Evolutionary conservation across 2,888 invertebrate species (phyloP), one percentile per base, ranked within the genome.

Genomic region (Drosophila flavopinicola): DNA sequence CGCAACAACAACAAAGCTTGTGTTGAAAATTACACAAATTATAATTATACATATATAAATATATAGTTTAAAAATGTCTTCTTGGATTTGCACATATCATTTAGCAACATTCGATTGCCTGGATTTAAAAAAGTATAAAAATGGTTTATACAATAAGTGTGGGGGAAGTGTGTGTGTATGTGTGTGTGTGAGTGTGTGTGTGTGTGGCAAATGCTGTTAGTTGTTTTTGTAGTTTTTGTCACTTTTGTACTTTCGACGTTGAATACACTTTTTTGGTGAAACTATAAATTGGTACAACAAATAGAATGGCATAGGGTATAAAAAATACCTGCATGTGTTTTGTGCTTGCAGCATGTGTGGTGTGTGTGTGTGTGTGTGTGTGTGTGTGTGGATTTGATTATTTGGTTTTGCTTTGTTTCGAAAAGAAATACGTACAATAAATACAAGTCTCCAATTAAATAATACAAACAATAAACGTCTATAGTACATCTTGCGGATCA

Each of bases 281-380:
- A 78, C 76, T 76, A 48, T 39, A 61, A 76, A 76, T 76, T 71
- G 66, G 48, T 70, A 53, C 52, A 61, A 57, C 52, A 57, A 66
- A 57, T 42, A 33, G 41, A 52, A 42, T 66, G 61, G 57, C 45
- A 59, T 37, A 37, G 15, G 35, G 54, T 27, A 70, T 53, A 52
- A 38, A 66, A 67, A 47, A 60, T 54, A 76, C 45, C 44, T 74
- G 44, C 63, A 32, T 44, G 35, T 32, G 37, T 41, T 73, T 77
- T 82, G 83, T 83, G 80, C 80, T 83, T 79, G 64, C 82, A 80
- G 77, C 78, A 66, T 66, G 53, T 64, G 39, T 51, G 61, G 56
- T 60, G 45, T 49, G 25, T 30, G 29, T 48, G 54, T 51, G 10
- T 27, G 29, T 60, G 44, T 56, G 44, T 47, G 49, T 64, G 59